Evolutionary conservation across 2,113 vertebrate genomes (phyloP).

Genomic region (Bubo bubo): DNA sequence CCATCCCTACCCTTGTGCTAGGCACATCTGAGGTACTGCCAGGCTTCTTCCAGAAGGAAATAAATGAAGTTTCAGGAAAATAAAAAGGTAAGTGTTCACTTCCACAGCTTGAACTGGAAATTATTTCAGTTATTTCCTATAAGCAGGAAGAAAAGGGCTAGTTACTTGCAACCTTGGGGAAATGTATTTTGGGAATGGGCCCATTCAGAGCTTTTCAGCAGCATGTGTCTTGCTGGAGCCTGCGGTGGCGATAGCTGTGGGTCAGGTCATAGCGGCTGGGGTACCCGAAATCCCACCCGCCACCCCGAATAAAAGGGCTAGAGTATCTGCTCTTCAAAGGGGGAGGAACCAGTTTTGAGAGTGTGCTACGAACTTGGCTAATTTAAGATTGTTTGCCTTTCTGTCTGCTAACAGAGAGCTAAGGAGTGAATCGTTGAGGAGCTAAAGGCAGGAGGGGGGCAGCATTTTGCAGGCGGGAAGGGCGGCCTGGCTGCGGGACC

Average conservation of each 20-base stretch:
- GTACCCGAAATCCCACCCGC: rapidly evolving
- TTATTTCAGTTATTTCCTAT: neutral
- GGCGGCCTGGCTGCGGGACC: rapidly evolving
- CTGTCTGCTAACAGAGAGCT: rapidly evolving
- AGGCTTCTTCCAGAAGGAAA: neutral
- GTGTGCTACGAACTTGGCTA: rapidly evolving
- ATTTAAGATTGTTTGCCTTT: rapidly evolving
- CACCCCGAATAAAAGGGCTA: rapidly evolving
- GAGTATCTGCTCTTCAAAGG: rapidly evolving
- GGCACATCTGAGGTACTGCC: rapidly evolving
- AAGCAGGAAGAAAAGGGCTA: neutral
- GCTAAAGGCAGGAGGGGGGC: rapidly evolving
- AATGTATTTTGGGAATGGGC: neutral
- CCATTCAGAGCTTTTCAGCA: no score
- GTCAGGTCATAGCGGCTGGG: rapidly evolving
- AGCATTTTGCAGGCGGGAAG: no score
- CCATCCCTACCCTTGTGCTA: neutral
- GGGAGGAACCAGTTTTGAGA: rapidly evolving
- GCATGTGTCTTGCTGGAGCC: neutral
- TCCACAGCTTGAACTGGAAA: neutral
- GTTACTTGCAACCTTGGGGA: neutral
- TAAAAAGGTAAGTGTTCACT: neutral
- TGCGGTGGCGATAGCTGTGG: rapidly evolving
- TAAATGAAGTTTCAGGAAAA: neutral
- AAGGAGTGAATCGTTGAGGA: rapidly evolving